phyloP scores from a whole-genome alignment of 2,888 invertebrate genomes.

The Ophraella communa region DNA sequence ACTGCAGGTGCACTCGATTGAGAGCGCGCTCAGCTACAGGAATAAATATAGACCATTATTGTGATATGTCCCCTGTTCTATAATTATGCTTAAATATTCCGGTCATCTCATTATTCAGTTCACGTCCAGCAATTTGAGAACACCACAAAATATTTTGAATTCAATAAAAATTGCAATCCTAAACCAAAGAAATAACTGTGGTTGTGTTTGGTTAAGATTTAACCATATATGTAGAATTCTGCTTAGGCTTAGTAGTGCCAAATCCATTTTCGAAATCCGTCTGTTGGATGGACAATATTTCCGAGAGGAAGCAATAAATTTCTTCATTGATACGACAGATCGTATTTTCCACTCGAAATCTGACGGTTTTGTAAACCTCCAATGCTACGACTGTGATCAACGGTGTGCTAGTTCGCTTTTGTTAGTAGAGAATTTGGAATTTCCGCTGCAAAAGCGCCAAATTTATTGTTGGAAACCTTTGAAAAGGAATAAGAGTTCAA shows the following conservation, averaged over 20 bases:
- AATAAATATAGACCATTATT: too few relatives aligned
- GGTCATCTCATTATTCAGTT: too few relatives aligned
- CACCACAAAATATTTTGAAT: too few relatives aligned
- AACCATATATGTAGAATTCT: too few relatives aligned
- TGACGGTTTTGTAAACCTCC: background rate
- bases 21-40: too few relatives aligned
- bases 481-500: conserved; percentile 4
- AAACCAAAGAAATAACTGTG: too few relatives aligned
- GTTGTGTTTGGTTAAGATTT: too few relatives aligned
- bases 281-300: background rate
- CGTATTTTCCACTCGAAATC: conserved; percentile 2
- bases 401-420: conserved; percentile 1
- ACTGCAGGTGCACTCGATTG: too few relatives aligned
- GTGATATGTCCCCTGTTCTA: too few relatives aligned
- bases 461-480: conserved; percentile 19
- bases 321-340: background rate
- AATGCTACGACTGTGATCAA: conserved; percentile 1
- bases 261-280: background rate
- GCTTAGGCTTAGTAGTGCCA: background rate
- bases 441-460: conserved; percentile 12
- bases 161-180: too few relatives aligned
- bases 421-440: conserved; percentile 1
- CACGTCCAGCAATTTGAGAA: too few relatives aligned
- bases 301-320: background rate
- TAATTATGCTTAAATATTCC: too few relatives aligned